Base-by-base conservation (phyloP, 2,888 invertebrate genomes). In the Copidosoma aretas region DNA sequence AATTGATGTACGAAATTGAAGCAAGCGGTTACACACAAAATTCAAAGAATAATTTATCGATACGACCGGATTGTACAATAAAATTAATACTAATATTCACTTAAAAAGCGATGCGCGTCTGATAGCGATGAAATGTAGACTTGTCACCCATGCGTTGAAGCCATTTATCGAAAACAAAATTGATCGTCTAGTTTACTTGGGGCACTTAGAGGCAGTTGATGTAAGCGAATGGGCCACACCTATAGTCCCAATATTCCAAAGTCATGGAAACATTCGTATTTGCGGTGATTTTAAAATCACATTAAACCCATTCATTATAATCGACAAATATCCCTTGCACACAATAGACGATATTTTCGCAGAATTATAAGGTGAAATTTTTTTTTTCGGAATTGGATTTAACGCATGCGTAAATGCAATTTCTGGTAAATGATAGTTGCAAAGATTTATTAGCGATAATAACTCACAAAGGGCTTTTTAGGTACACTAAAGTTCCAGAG, bases 231-330 rank as follows among this genome's bases (percentile, higher is more conserved):
- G 67, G 67, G 73, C 68, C 8, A 73, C 71, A 12, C 74, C 71
- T 12, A 64, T 74, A 21, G 73, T 74, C n/a, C 68, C 71, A 19
- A 67, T 72, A 41, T 57, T 74, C 53, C 67, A 74, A 60, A 64
- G 63, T 10, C 60, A 70, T 12, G 22, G 46, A 17, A n/a, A 15
- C 3, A 32, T 58, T 8, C 15, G 32, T 15, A 58, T 58, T 5
- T 32, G 17, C 17, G 24, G 39, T 12, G 32, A 58, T 22, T 32
- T 22, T 10, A 58, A 58, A n/a, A 3, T 58, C 12, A 58, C 58
- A n/a, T 15, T 58, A 58, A 58, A 58, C n/a, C 58, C 32, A 32
- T 32, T 32, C 8, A 5, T n/a, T n/a, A n/a, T n/a, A n/a, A n/a
- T n/a, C n/a, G n/a, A n/a, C n/a, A n/a, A n/a, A n/a, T n/a, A n/a